Conservation (phyloP, 2,113 vertebrate species). For the Ictalurus punctatus region DNA sequence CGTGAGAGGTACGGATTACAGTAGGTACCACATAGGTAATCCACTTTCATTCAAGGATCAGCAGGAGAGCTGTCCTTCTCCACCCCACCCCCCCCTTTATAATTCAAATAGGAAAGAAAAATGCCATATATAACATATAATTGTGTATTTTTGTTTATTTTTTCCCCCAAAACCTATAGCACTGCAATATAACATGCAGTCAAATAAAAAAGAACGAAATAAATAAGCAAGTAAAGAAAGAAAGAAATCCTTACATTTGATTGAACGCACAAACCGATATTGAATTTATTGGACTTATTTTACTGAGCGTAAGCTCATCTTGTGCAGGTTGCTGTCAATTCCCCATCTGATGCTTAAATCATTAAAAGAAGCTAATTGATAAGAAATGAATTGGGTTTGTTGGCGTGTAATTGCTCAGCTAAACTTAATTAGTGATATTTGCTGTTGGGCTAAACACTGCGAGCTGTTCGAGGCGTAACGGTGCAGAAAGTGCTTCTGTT, state of each 20-base stretch:
- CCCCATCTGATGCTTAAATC: constrained; percentile 19
- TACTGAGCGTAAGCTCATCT: background rate
- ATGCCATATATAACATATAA: background rate
- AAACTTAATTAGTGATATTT: constrained; percentile 47
- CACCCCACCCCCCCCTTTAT: background rate
- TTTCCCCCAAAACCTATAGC: background rate
- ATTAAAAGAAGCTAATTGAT: constrained; percentile 45
- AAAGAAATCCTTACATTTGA: background rate
- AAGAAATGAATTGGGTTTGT: constrained; percentile 42
- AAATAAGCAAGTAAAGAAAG: background rate
- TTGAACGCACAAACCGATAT: background rate
- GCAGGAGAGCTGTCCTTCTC: background rate
- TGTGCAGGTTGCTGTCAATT: background rate
- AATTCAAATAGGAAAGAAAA: background rate
- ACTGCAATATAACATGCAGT: background rate
- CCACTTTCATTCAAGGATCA: constrained; percentile 15
- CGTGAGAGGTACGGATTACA: constrained; percentile 95
- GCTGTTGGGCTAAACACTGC: constrained; percentile 37
- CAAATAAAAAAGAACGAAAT: background rate
- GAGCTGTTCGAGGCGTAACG: constrained; percentile 8
- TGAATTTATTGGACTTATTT: background rate
- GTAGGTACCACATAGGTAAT: constrained; percentile 50
- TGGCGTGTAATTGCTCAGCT: constrained; percentile 47
- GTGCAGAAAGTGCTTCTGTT: constrained; percentile 33
- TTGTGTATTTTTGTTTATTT: constrained; percentile 2